These are phyloP conservation scores for Drosophila elegans DNA, from an alignment of 1,140 invertebrate species.

Conservation along the genomic window DNA sequence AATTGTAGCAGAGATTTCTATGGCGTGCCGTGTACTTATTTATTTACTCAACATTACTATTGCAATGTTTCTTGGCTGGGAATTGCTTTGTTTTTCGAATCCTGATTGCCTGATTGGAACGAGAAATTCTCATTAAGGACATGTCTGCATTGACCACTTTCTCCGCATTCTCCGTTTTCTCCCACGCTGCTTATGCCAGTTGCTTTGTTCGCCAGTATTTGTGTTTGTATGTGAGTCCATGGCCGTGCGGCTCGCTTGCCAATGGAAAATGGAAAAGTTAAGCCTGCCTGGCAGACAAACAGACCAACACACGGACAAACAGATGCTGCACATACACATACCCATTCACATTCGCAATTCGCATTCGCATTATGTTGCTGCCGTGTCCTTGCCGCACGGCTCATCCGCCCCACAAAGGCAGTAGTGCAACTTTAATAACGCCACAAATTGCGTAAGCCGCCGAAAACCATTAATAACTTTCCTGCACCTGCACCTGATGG, in stretches of 20 bases:
- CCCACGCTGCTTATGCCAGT: not conserved
- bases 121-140: slow-evolving; percentile 40
- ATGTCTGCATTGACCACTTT: slow-evolving; percentile 22
- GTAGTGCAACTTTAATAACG: slow-evolving; percentile 62
- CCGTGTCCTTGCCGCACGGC: slow-evolving; percentile 23
- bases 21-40: not conserved
- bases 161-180: not conserved
- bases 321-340: slow-evolving; percentile 12
- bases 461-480: slow-evolving; percentile 78
- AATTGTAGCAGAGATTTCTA: too few species aligned
- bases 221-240: slow-evolving; percentile 12
- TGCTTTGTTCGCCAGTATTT: not conserved
- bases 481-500: slow-evolving; percentile 57
- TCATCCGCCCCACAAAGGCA: slow-evolving; percentile 32
- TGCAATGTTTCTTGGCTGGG: not conserved
- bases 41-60: slow-evolving; percentile 1
- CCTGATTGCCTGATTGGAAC: slow-evolving; percentile 24
- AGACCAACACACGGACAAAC: not conserved
- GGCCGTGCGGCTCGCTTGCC: slow-evolving; percentile 6
- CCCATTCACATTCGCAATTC: not conserved
- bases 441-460: slow-evolving; percentile 70
- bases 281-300: slow-evolving; percentile 15
- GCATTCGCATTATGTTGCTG: slow-evolving; percentile 13
- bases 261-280: slow-evolving; percentile 48
- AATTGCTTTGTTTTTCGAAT: slow-evolving; percentile 29